Conservation (phyloP, 2,113 vertebrate genomes). For the Motacilla tschutschensis region DNA sequence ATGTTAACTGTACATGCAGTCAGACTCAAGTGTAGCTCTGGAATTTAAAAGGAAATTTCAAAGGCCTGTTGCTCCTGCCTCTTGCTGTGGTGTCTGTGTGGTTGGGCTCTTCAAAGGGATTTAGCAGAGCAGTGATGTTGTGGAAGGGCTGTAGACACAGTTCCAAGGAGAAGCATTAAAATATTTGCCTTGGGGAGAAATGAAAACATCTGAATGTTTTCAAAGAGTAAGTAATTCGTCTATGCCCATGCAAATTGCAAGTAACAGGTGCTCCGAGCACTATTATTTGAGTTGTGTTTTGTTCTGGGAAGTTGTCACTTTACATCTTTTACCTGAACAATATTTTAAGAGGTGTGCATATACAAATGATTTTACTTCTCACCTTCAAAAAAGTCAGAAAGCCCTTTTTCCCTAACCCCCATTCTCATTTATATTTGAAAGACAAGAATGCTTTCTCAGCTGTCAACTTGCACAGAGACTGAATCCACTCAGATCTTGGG, state of each 20-base stretch:
- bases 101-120: neutral
- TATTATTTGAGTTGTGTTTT: neutral
- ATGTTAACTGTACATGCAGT: neutral
- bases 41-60: neutral
- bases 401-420: rapidly evolving
- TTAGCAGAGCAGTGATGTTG: neutral
- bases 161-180: neutral
- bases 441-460: neutral
- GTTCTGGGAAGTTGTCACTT: neutral
- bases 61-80: neutral
- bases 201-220: rapidly evolving
- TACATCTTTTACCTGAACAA: neutral
- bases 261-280: rapidly evolving
- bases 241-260: neutral
- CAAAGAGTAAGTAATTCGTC: neutral
- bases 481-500: neutral
- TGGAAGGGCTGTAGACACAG: neutral
- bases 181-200: neutral
- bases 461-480: neutral
- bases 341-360: rapidly evolving
- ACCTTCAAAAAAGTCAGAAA: neutral
- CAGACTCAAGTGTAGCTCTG: neutral
- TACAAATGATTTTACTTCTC: neutral
- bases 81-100: neutral
- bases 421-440: neutral